phyloP scores from a whole-genome alignment of 2,113 vertebrate species.

The Pavo muticus region DNA sequence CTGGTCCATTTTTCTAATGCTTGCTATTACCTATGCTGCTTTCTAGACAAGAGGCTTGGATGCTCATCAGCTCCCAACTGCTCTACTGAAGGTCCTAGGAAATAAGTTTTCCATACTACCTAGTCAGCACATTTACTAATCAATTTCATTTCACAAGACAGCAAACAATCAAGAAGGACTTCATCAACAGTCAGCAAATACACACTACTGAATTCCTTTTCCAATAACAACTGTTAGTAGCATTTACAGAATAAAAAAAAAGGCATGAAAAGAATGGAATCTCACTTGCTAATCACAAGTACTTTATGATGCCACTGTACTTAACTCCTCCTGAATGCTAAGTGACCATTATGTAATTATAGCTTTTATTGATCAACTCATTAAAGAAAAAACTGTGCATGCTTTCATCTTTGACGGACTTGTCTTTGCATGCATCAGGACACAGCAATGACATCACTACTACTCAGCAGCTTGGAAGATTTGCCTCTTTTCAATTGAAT shows the following conservation, averaged over 20 bases:
- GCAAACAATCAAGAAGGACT: background rate
- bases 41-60: background rate
- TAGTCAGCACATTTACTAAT: background rate
- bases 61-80: background rate
- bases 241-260: background rate
- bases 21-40: background rate
- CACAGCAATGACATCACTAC: slow-evolving; percentile 4
- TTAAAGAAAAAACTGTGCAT: slow-evolving; percentile 41
- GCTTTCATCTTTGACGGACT: slow-evolving; percentile 41
- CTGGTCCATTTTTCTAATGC: background rate
- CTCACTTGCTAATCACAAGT: slow-evolving; percentile 3
- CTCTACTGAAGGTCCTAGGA: background rate
- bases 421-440: background rate
- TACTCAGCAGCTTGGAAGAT: slow-evolving; percentile 17
- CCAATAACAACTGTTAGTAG: background rate
- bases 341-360: slow-evolving; percentile 47
- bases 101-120: background rate
- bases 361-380: slow-evolving; percentile 43
- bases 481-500: background rate
- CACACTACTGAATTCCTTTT: background rate
- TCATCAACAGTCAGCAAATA: background rate
- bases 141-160: background rate
- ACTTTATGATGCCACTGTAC: slow-evolving; percentile 12
- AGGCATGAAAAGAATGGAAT: slow-evolving; percentile 19
- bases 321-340: slow-evolving; percentile 47